Evolutionary conservation across 2,113 vertebrate species (phyloP), one percentile per base, ranked within the genome.

Genomic region (Datnioides undecimradiatus): DNA sequence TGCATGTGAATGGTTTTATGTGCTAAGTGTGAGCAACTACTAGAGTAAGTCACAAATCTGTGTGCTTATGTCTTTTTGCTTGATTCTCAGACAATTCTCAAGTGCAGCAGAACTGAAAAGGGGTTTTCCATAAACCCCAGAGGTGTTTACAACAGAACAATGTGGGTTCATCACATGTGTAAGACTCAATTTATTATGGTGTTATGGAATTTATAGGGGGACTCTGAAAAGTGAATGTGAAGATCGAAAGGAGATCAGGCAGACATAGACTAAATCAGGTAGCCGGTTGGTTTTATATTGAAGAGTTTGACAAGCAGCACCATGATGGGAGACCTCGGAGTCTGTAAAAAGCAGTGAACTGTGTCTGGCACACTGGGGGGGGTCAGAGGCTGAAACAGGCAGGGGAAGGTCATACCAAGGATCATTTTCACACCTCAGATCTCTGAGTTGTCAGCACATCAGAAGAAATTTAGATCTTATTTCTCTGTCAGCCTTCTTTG

Each of bases 261-360:
- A 33, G 68, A 58, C 52, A 17, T 13, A 13, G 49, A 3, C 54
- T 33, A 43, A 40, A 33, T 55, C n/a, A 52, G 45, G 34, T 49
- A 59, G 59, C 29, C n/a, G 23, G 29, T 4, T 60, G 16, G 23
- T 27, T 25, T 63, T 36, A 31, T 8, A 54, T 10, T 45, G 41
- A 75, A 60, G 10, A 33, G 43, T 81, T 65, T 84, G 83, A 85
- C 80, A 65, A 49, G 60, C 23, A 78, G 71, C 73, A 73, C 60
- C 1, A 27, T 57, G 79, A 83, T 48, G 36, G 57, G 27, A 69
- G 67, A 87, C 79, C 55, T 85, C 43, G 31, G 79, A 70, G 69
- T 73, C 68, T 49, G 65, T 55, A 29, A 62, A 55, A 87, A 43
- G 79, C 82, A 87, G 45, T 83, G 79, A 85, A 85, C 66, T 62